Evolutionary conservation across 2,888 invertebrate species (phyloP).

Genomic region (Hedychridium roseum): DNA sequence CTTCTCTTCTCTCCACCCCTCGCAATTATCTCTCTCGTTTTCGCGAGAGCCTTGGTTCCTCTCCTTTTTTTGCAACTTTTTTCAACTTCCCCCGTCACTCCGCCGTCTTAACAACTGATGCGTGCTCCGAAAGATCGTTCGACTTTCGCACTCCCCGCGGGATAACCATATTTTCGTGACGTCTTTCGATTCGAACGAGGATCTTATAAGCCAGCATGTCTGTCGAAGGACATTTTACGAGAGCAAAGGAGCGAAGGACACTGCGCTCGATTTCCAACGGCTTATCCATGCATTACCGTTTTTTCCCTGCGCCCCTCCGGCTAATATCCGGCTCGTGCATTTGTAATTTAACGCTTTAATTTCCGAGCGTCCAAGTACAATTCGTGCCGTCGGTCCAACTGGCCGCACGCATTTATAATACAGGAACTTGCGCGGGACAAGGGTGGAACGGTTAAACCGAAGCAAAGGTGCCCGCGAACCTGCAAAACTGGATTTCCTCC

Average conservation of each 20-base stretch:
- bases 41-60: not conserved
- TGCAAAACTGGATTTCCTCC: slow-evolving; percentile 45
- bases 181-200: too few species aligned
- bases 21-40: not conserved
- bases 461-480: slow-evolving; percentile 34
- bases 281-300: too few species aligned
- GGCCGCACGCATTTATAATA: slow-evolving; percentile 15
- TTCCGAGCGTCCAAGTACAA: slow-evolving; percentile 9
- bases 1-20: slow-evolving; percentile 13
- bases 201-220: too few species aligned
- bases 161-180: too few species aligned
- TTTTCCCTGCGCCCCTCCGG: not conserved
- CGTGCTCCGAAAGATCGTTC: too few species aligned
- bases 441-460: slow-evolving; percentile 25
- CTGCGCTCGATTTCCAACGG: too few species aligned
- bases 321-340: not conserved
- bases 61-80: slow-evolving; percentile 1
- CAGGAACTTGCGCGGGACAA: slow-evolving; percentile 17
- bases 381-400: slow-evolving; percentile 24
- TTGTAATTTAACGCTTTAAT: not conserved
- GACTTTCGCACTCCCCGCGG: too few species aligned
- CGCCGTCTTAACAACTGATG: too few species aligned
- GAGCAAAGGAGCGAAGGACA: too few species aligned
- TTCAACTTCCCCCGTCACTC: not conserved
- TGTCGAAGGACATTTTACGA: too few species aligned